Conservation (phyloP, 2,888 invertebrate species). For the Zhuqinia jingwanae region DNA sequence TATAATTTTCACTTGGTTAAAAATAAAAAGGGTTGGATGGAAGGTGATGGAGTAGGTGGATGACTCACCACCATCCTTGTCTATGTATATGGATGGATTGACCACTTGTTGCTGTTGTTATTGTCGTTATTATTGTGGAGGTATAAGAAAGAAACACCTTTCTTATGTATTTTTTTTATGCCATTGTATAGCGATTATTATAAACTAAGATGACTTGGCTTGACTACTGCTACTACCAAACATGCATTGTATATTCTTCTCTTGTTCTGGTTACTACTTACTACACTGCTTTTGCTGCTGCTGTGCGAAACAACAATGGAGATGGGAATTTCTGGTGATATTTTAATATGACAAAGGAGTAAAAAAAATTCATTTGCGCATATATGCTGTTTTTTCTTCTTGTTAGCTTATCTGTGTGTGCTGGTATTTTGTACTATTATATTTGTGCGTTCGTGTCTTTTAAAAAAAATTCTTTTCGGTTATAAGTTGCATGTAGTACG, state of each 20-base stretch:
- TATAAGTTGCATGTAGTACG: not conserved
- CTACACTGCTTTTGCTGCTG: not conserved
- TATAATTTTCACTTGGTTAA: not conserved
- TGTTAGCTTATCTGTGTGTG: not conserved
- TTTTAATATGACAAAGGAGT: not conserved
- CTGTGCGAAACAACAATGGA: not conserved
- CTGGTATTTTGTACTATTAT: not conserved
- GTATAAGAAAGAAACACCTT: not conserved
- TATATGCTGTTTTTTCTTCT: not conserved
- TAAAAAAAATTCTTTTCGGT: not conserved
- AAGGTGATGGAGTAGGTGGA: too few relatives aligned
- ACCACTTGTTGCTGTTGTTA: not conserved
- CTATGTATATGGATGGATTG: not conserved
- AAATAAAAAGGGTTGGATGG: too few relatives aligned
- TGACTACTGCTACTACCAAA: too few relatives aligned
- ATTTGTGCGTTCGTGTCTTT: not conserved
- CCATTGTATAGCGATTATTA: conserved; percentile 6
- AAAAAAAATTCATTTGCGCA: not conserved
- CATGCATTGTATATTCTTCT: not conserved
- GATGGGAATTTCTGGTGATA: conserved; percentile 5
- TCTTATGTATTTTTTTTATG: too few relatives aligned
- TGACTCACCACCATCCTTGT: too few relatives aligned
- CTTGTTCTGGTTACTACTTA: too few relatives aligned
- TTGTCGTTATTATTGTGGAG: too few relatives aligned
- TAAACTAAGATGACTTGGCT: not conserved